A percentile compares a stretch with the other conserved stretches of the same genome.
Conservation (phyloP, 2,888 invertebrate species). For the Carabus problematicus region DNA sequence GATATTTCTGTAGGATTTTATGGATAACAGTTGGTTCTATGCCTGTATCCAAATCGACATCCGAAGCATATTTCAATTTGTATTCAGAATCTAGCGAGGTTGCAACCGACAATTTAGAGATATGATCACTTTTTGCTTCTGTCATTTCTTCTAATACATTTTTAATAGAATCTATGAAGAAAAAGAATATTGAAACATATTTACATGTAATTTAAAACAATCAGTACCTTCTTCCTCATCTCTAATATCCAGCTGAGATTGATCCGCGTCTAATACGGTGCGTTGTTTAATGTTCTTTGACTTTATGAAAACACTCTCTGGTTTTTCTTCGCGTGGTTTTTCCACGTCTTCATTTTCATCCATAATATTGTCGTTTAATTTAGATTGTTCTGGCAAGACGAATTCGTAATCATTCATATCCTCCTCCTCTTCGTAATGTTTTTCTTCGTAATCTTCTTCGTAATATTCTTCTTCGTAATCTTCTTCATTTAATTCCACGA, state of each 20-base stretch:
- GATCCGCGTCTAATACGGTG: no score
- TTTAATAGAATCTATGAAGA: no score
- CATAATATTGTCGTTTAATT: neutral
- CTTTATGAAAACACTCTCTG: no score
- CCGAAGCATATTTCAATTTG: constrained; percentile 14
- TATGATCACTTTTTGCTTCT: constrained; percentile 2
- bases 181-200: no score
- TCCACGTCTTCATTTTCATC: neutral
- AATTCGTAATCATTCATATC: no score
- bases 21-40: constrained; percentile 27
- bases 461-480: neutral
- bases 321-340: no score
- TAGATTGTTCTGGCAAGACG: no score
- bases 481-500: neutral
- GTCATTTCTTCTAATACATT: constrained; percentile 3
- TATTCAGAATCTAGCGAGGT: constrained; percentile 28
- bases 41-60: constrained; percentile 23
- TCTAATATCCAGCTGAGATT: no score
- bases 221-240: no score
- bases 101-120: constrained; percentile 23
- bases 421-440: neutral
- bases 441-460: neutral
- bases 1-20: constrained; percentile 54
- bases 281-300: no score
- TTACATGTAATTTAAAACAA: no score